Evolutionary conservation across 2,888 invertebrate species (phyloP).

Genomic region (Drosophila limbata): DNA sequence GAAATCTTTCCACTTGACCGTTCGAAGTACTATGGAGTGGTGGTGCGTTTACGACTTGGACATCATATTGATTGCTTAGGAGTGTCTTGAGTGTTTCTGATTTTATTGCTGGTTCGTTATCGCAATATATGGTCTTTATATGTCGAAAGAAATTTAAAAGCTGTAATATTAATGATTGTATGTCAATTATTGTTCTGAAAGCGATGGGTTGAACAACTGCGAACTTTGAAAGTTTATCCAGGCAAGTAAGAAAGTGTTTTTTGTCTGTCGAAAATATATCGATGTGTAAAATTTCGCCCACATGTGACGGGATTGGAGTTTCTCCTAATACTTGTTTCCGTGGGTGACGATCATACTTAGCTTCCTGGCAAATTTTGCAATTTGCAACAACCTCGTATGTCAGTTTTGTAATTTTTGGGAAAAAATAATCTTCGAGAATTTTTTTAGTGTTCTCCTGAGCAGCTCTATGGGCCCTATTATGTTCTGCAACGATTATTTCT

Average conservation of each 20-base stretch:
- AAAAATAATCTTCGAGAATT: background rate
- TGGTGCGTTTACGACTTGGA: too few relatives aligned
- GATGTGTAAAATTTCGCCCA: background rate
- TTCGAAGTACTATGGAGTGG: too few relatives aligned
- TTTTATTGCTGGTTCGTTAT: too few relatives aligned
- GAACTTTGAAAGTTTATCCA: background rate
- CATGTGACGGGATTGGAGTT: constrained; percentile 1
- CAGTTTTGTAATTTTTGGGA: background rate
- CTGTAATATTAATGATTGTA: too few relatives aligned
- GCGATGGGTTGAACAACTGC: too few relatives aligned
- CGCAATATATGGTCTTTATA: too few relatives aligned
- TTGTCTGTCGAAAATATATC: background rate
- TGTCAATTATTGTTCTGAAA: too few relatives aligned
- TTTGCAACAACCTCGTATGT: background rate
- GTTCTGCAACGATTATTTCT: background rate
- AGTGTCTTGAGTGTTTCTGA: too few relatives aligned
- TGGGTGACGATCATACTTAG: background rate
- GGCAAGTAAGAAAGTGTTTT: background rate
- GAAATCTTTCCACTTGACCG: too few relatives aligned
- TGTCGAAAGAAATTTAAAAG: too few relatives aligned
- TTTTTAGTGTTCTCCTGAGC: background rate
- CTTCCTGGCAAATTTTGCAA: background rate
- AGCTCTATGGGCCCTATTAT: background rate
- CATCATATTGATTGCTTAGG: too few relatives aligned
- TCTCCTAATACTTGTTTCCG: background rate